Evolutionary conservation across 2,888 invertebrate genomes (phyloP), one percentile per base, ranked within the genome.

Genomic region (Leistus spinibarbis): DNA sequence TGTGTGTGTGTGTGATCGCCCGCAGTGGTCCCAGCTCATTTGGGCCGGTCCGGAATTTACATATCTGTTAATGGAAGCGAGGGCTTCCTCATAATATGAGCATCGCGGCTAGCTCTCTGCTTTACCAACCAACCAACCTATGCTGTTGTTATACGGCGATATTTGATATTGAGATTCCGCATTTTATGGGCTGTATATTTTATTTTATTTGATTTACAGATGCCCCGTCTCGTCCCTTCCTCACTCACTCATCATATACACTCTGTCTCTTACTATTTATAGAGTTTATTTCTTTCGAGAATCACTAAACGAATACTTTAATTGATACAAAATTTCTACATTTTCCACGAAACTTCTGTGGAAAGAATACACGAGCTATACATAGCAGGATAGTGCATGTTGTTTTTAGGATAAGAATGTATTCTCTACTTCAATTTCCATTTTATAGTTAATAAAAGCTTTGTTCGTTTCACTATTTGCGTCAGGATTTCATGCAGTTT

Each of bases 121-220:
- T 13, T 40, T 40, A 40, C 40, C 40, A 40, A 40, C 10, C 7
- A 40, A 40, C 10, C 7, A 40, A 40, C 20, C 57, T 57, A 13
- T 40, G 40, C 40, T 40, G 40, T 40, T 40, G 40, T 40, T 40
- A 1, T 40, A 40, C 13, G 40, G 40, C 10, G 57, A 57, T 20
- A 57, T 20, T 57, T 57, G 57, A 17, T 57, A 19, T 19, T 20
- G 57, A 57, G 57, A 57, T 57, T 57, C 57, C 57, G 20, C 17
- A 57, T 57, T 57, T 57, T 57, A 57, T 57, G 57, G 57, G 57
- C 57, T 57, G 20, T 57, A 57, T 57, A 57, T 57, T 57, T 57
- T 57, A 57, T 57, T 57, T 19, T 9, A 5, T 57, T 57, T 57
- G 57, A 57, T 57, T 57, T 57, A 57, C 57, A 20, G 17, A 57